Evolutionary conservation across 2,888 invertebrate genomes (phyloP).

Genomic region (Schrankia costaestrigalis): DNA sequence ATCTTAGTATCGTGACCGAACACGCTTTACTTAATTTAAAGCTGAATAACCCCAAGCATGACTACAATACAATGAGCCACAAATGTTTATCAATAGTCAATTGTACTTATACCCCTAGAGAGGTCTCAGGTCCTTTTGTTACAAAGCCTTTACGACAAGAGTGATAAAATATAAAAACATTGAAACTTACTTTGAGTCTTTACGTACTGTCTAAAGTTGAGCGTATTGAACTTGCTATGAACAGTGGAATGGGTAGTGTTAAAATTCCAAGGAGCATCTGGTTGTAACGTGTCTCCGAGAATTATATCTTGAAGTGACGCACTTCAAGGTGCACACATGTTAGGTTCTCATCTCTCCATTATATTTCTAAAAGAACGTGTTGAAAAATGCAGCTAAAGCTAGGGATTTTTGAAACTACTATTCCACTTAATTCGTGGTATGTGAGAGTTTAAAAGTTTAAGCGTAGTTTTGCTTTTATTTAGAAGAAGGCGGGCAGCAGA

Average conservation of each 20-base stretch:
- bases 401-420: constrained; percentile 8
- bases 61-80: no score
- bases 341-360: constrained; percentile 19
- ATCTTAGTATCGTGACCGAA: no score
- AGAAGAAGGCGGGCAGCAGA: neutral
- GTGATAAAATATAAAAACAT: constrained; percentile 27
- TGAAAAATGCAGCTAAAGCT: constrained; percentile 15
- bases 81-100: constrained; percentile 11
- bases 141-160: constrained; percentile 15
- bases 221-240: constrained; percentile 13
- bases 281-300: constrained; percentile 20
- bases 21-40: no score
- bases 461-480: constrained; percentile 5
- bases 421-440: constrained; percentile 11
- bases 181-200: constrained; percentile 34
- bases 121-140: constrained; percentile 2
- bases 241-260: constrained; percentile 18
- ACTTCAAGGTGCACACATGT: no score
- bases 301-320: constrained; percentile 23
- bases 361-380: constrained; percentile 19
- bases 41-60: no score
- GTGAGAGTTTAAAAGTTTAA: constrained; percentile 4
- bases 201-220: constrained; percentile 31
- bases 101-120: constrained; percentile 7
- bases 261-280: constrained; percentile 29